Base-by-base conservation (phyloP, 1,140 invertebrate genomes). In the Anastatus disparis region DNA sequence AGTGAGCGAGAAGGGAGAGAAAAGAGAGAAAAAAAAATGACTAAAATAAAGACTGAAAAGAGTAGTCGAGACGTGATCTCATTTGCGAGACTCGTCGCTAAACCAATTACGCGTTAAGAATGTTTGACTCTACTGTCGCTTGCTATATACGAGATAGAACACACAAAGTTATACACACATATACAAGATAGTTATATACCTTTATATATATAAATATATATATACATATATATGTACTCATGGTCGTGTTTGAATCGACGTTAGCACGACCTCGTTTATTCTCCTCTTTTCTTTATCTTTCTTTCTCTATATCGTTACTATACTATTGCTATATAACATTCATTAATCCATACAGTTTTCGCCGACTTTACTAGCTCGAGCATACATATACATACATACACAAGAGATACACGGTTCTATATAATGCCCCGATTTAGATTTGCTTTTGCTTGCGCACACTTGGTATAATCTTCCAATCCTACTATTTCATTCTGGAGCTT, bases 21-120 rank as follows among this genome's bases (percentile, higher is more conserved):
- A 35, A 35, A 10, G 10, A 35, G 4, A 35, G 31, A 35, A 10
- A 35, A 10, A 35, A 35, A 35, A 35, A 55, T 31, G 29, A 20
- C 29, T 17, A 15, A 55, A 4, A 20, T 26, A 31, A 35, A 64
- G 31, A 40, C n/a, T n/a, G n/a, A n/a, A n/a, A n/a, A n/a, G n/a
- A n/a, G n/a, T n/a, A n/a, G 8, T 2, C 48, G 31, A 29, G 55
- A 52, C 42, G 42, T 59, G 65, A 59, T 68, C 42, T 68, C 55
- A 29, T 68, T 68, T 68, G 44, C 44, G 44, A n/a, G 22, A 44
- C 64, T 58, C 17, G 52, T 29, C 42, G 55, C 65, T 68, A 68
- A 59, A 50, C 42, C 53, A 68, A 59, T 68, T 68, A 68, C 62
- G 46, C 48, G 17, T 27, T 50, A 63, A 50, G 61, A 63, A 63